Evolutionary conservation across 2,113 vertebrate genomes (phyloP).

Genomic region (Bettongia penicillata): DNA sequence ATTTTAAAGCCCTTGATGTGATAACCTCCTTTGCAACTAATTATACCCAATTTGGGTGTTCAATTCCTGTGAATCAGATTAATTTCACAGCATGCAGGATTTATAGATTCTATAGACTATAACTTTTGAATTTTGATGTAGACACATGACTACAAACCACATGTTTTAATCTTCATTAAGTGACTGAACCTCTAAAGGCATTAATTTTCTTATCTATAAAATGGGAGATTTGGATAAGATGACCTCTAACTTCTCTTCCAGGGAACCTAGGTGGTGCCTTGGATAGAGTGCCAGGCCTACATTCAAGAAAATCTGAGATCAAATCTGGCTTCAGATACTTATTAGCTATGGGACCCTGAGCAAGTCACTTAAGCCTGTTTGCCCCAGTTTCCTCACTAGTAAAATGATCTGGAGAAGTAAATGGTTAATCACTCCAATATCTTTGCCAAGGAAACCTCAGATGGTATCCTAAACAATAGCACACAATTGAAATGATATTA

Average conservation of each 20-base stretch:
- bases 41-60: neutral
- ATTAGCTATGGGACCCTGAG: neutral
- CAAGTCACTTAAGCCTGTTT: neutral
- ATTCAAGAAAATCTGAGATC: too few species aligned
- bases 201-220: neutral
- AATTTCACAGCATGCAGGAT: neutral
- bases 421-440: neutral
- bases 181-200: neutral
- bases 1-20: neutral
- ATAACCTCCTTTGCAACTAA: neutral
- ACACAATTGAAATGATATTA: neutral
- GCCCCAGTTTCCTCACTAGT: neutral
- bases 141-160: neutral
- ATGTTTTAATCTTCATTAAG: neutral
- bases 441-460: neutral
- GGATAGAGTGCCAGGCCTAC: too few species aligned
- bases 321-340: neutral
- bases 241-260: neutral
- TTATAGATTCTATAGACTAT: neutral
- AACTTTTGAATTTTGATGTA: neutral
- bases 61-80: neutral
- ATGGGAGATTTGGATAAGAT: neutral
- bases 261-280: accelerated
- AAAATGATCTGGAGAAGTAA: neutral
- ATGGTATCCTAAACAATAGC: neutral